These are phyloP conservation scores for Leptinotarsa texana DNA, from an alignment of 1,140 invertebrate species.

Conservation along the genomic window DNA sequence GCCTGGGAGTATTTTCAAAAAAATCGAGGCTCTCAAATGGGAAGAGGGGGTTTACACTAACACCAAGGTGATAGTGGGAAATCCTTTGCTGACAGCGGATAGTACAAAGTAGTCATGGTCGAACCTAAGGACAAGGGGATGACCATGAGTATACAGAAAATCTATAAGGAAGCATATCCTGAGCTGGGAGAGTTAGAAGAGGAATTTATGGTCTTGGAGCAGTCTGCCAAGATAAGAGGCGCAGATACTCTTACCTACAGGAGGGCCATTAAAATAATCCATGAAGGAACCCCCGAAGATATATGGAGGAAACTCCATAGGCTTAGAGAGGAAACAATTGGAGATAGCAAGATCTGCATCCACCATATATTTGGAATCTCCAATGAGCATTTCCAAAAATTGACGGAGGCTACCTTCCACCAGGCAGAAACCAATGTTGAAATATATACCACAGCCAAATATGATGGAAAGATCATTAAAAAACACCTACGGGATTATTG, in stretches of 20 bases:
- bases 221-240: neutral
- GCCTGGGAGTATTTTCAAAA: too few relatives aligned
- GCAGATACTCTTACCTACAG: neutral
- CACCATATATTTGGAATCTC: neutral
- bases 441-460: neutral
- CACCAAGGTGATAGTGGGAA: neutral
- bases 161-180: neutral
- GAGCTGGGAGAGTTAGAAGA: constrained; percentile 51
- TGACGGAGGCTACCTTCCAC: constrained; percentile 22
- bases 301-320: constrained; percentile 19
- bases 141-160: neutral
- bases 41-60: neutral
- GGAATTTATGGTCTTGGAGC: constrained; percentile 35
- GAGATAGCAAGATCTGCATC: neutral
- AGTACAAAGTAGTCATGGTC: neutral
- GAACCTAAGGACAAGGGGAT: neutral
- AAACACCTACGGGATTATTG: constrained; percentile 15
- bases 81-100: neutral
- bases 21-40: neutral
- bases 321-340: constrained; percentile 3
- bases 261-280: constrained; percentile 24
- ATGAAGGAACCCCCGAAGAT: neutral
- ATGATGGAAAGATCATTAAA: neutral
- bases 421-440: neutral
- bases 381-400: neutral